phyloP scores from a whole-genome alignment of 2,113 vertebrate species.

The Gnathonemus echidnorhynchus region DNA sequence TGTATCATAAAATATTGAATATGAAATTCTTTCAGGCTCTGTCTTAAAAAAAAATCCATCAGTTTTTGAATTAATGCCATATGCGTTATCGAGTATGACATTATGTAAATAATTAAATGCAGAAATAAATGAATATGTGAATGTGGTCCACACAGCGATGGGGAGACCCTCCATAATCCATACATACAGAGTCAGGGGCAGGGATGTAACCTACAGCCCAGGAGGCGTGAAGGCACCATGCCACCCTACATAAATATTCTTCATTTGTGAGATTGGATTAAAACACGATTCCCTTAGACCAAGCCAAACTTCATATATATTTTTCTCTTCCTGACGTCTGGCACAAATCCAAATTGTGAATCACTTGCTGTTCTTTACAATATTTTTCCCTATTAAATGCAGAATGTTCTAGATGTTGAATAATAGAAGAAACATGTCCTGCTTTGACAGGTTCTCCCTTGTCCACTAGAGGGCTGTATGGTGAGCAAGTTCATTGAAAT shows the following conservation, averaged over 20 bases:
- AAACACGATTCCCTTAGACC: not conserved
- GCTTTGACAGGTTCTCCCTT: not conserved
- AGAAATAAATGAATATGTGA: not conserved
- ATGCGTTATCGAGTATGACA: not conserved
- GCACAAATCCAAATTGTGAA: not conserved
- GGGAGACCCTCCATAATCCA: not conserved
- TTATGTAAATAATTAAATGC: not conserved
- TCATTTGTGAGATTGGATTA: not conserved
- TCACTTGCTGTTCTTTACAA: not conserved
- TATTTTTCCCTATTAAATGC: not conserved
- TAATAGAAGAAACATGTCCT: not conserved
- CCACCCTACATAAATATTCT: not conserved
- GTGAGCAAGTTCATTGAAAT: not conserved
- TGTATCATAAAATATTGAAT: not conserved
- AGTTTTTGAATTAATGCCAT: not conserved
- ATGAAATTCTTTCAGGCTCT: not conserved
- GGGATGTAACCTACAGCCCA: not conserved
- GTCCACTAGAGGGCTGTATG: slow-evolving; percentile 1
- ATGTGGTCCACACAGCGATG: not conserved
- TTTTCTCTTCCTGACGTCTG: not conserved
- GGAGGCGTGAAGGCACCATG: not conserved
- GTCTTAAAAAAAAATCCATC: not conserved
- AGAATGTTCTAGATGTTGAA: slow-evolving; percentile 3
- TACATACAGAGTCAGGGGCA: not conserved
- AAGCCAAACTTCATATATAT: not conserved